Conservation (phyloP, 2,888 invertebrate genomes). For the Lamellibrachia satsuma region DNA sequence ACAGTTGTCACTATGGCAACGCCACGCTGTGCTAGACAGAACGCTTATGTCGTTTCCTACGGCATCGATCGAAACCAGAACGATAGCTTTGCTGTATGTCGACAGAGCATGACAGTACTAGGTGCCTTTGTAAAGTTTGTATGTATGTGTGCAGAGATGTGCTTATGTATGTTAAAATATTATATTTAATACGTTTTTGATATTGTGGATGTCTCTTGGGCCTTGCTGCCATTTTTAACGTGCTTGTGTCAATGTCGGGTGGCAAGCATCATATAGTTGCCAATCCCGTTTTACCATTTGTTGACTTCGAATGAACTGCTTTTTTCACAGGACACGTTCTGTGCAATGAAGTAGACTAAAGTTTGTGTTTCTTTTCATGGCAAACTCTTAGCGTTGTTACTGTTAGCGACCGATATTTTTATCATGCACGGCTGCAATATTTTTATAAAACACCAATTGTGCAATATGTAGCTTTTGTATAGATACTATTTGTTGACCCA, state of each 20-base stretch:
- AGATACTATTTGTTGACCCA: neutral
- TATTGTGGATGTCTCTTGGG: neutral
- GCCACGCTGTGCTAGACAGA: neutral
- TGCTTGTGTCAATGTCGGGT: neutral
- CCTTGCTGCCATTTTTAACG: neutral
- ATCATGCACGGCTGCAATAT: conserved; percentile 4
- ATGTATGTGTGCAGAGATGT: neutral
- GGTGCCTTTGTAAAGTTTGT: neutral
- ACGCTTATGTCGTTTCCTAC: neutral
- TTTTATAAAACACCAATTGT: conserved; percentile 9
- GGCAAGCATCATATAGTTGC: neutral
- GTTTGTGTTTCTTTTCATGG: neutral
- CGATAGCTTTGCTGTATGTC: neutral
- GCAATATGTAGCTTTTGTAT: neutral
- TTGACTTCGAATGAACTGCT: neutral
- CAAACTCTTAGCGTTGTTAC: neutral
- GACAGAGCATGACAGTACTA: neutral
- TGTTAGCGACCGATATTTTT: neutral
- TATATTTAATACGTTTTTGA: conserved; percentile 13
- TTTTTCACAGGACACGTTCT: neutral
- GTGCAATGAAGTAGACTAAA: neutral
- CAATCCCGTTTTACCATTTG: neutral
- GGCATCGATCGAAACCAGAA: neutral
- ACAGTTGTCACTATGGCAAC: neutral
- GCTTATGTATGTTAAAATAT: neutral